A percentile compares a stretch with the other conserved stretches of the same genome.
phyloP scores from a whole-genome alignment of 2,888 invertebrate species.

The Physocephala rufipes region DNA sequence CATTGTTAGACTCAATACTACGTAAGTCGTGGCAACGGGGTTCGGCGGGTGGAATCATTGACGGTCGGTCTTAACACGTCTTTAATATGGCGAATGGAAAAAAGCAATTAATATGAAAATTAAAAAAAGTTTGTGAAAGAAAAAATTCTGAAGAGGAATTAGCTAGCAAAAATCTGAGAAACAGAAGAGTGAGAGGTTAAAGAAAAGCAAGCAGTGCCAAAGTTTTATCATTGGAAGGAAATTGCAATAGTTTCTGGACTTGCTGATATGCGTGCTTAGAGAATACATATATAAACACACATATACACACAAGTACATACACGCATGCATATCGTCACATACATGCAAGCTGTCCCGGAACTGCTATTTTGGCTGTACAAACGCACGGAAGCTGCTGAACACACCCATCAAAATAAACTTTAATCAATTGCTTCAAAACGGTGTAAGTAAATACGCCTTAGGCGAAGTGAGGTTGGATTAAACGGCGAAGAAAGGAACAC shows the following conservation, averaged over 20 bases:
- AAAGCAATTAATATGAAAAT: constrained; percentile 24
- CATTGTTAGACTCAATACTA: neutral
- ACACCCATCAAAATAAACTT: constrained; percentile 18
- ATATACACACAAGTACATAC: neutral
- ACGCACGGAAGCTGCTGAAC: constrained; percentile 2
- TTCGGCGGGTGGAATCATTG: neutral
- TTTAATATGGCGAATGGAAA: constrained; percentile 15
- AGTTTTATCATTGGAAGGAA: constrained; percentile 29
- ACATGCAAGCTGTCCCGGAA: neutral
- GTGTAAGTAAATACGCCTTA: neutral
- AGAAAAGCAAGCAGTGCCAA: neutral
- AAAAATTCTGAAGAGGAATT: neutral
- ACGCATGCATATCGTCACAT: neutral
- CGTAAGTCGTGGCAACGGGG: neutral
- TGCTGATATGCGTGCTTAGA: constrained; percentile 12
- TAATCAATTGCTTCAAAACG: constrained; percentile 21
- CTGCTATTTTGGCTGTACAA: neutral
- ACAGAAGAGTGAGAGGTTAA: neutral
- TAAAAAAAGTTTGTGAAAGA: neutral
- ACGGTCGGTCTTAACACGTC: neutral
- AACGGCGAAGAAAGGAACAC: neutral
- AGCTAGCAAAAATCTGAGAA: neutral
- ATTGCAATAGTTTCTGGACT: constrained; percentile 22
- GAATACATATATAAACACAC: too few relatives aligned
- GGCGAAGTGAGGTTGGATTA: neutral